Evolutionary conservation across 2,113 vertebrate genomes (phyloP).

Genomic region (Potamarius usumacintae): DNA sequence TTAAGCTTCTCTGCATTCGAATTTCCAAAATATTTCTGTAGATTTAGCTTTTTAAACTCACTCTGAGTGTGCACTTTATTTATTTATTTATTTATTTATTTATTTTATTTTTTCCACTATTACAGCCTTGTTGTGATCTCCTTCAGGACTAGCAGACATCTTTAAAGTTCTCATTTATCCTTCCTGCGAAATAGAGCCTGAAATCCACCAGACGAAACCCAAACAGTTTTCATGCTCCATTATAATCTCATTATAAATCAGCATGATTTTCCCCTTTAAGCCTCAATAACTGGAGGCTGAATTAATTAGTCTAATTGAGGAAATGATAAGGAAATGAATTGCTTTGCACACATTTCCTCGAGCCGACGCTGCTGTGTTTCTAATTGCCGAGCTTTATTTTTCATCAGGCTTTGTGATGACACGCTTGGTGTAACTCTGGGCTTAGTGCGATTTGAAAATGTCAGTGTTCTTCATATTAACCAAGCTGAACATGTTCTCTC

Average conservation of each 20-base stretch:
- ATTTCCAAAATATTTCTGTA: neutral
- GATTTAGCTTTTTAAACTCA: neutral
- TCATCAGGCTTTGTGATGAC: constrained; percentile 14
- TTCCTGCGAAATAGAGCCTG: neutral
- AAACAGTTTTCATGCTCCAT: constrained; percentile 29
- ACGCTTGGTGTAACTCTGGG: constrained; percentile 26
- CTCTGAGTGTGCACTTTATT: neutral
- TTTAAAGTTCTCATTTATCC: constrained; percentile 1
- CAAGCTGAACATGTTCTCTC: constrained; percentile 31
- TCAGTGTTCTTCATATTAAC: constrained; percentile 21
- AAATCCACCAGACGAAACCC: neutral
- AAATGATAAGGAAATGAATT: constrained; percentile 29
- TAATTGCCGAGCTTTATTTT: constrained; percentile 19
- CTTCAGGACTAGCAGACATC: neutral
- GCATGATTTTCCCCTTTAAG: neutral
- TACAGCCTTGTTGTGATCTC: neutral
- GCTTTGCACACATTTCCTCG: constrained; percentile 20
- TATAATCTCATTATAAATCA: constrained; percentile 22
- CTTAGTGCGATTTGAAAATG: constrained; percentile 39
- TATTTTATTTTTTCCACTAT: neutral
- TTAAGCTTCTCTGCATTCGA: neutral
- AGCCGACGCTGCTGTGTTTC: constrained; percentile 15
- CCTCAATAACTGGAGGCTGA: constrained; percentile 16
- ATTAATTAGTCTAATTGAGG: constrained; percentile 24
- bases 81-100: neutral